Conservation (phyloP, 1,140 invertebrate species). For the Aphelinus certus region DNA sequence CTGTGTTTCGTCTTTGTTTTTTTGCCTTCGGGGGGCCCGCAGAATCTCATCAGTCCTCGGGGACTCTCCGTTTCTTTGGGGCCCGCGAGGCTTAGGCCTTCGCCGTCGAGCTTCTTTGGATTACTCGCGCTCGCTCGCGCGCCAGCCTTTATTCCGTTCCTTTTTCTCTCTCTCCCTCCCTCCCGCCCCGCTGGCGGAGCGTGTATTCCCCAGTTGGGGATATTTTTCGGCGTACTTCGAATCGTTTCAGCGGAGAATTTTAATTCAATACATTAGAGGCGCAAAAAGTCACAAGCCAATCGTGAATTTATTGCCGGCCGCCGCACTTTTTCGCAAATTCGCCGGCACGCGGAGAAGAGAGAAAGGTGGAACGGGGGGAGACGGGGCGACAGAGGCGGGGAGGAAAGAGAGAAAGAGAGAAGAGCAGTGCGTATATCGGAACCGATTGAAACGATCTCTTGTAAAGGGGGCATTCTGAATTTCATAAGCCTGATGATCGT, state of each 20-base stretch:
- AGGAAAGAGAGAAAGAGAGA: too few species aligned
- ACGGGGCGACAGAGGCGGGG: too few species aligned
- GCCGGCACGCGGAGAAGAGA: not conserved
- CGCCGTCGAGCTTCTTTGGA: too few species aligned
- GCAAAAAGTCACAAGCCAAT: constrained; percentile 28
- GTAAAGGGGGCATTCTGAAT: too few species aligned
- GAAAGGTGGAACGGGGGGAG: too few species aligned
- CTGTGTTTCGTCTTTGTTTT: constrained; percentile 4
- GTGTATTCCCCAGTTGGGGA: constrained; percentile 16
- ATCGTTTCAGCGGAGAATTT: constrained; percentile 31
- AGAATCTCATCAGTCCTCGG: constrained; percentile 31
- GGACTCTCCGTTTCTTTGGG: not conserved
- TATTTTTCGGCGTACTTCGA: constrained; percentile 33
- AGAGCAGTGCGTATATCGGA: too few species aligned
- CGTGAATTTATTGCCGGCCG: constrained; percentile 21
- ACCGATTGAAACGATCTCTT: too few species aligned
- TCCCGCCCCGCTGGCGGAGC: not conserved
- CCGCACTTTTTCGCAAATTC: not conserved
- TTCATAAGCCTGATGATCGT: too few species aligned
- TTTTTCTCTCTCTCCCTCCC: not conserved
- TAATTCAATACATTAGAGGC: constrained; percentile 40
- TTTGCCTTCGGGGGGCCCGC: not conserved
- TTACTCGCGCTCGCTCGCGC: too few species aligned
- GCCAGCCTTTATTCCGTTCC: not conserved
- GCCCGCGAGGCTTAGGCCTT: too few species aligned